Percentiles rank a stretch among this genome's conserved stretches.
Evolutionary conservation across 2,113 vertebrate species (phyloP).

Genomic region (Hippocampus zosterae): DNA sequence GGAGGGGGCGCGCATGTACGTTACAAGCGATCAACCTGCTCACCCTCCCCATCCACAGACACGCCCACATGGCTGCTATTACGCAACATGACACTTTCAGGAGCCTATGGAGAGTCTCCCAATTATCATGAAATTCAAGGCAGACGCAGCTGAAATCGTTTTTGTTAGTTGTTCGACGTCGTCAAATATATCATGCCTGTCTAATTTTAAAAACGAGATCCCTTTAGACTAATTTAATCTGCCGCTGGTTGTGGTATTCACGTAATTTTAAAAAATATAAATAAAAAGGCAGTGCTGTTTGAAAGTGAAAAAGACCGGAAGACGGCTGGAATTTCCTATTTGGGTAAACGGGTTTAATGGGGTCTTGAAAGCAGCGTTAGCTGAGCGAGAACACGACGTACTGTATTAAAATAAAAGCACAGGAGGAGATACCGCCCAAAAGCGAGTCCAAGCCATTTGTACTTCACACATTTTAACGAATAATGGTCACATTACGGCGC

Average conservation of each 20-base stretch:
- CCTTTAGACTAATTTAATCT: neutral
- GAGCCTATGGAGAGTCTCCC: neutral
- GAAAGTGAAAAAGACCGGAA: neutral
- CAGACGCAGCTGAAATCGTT: neutral
- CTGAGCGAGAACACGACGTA: too few relatives aligned
- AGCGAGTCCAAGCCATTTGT: neutral
- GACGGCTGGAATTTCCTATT: neutral
- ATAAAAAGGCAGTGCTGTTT: neutral
- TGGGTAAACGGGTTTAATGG: neutral
- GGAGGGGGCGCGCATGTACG: neutral
- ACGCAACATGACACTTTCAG: constrained; percentile 6
- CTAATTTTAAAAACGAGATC: neutral
- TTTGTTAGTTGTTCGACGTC: neutral
- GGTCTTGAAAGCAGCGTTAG: neutral
- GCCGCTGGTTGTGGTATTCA: neutral
- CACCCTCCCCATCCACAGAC: neutral
- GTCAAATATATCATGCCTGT: neutral
- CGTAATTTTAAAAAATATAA: neutral
- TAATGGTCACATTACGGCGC: neutral
- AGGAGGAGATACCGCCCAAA: neutral
- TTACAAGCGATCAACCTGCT: neutral
- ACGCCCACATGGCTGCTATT: neutral
- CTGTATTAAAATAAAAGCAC: neutral
- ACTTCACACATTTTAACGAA: neutral
- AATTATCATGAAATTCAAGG: neutral